Conservation (phyloP, 2,113 vertebrate species). For the Indicator indicator region DNA sequence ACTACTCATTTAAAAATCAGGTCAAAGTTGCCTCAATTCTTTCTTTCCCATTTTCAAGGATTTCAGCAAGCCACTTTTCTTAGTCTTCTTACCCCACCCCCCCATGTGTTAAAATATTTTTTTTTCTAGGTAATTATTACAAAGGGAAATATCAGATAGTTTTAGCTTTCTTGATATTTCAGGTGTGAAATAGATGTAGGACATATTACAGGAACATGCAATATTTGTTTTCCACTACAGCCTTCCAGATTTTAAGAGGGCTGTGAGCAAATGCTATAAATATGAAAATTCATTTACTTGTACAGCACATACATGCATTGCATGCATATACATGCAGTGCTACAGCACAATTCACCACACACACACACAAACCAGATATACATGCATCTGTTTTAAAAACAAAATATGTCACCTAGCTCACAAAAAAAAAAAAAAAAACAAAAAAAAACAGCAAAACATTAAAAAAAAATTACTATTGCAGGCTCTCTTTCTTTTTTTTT, state of each 20-base stretch:
- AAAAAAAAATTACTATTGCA: neutral
- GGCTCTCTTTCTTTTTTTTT: slow-evolving; percentile 15
- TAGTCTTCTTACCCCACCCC: neutral
- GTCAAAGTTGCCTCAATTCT: slow-evolving; percentile 76
- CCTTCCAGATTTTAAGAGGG: neutral
- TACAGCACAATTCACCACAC: neutral
- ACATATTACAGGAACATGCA: neutral
- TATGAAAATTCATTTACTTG: neutral
- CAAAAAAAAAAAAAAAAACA: neutral
- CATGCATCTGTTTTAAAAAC: neutral
- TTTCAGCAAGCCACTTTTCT: slow-evolving; percentile 23
- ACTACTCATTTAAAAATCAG: slow-evolving; percentile 77
- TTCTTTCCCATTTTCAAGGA: slow-evolving; percentile 61
- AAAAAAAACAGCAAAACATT: too few relatives aligned
- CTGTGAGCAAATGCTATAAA: neutral
- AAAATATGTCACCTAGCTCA: neutral
- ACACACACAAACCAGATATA: neutral
- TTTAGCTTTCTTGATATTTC: neutral
- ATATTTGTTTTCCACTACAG: neutral
- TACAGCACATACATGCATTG: neutral
- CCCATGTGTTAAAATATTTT: neutral
- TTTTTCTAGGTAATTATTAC: slow-evolving; percentile 20
- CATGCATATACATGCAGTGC: neutral
- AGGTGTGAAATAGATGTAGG: neutral
- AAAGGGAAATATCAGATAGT: neutral